Conservation (phyloP, 64 coral and sea anemone species). For the Catalaphyllia jardinei region DNA sequence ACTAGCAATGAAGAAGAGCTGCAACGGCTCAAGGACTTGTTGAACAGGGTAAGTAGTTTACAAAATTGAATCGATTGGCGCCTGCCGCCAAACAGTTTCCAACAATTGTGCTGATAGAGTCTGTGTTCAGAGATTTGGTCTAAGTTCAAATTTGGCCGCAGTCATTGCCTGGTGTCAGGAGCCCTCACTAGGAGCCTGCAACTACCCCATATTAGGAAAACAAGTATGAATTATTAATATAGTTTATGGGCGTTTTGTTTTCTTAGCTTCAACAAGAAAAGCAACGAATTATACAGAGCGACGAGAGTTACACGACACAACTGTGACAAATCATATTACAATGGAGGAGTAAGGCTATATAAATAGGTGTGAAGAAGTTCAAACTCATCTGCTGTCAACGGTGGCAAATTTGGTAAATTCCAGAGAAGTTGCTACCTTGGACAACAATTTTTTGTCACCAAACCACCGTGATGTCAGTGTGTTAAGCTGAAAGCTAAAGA, state of each 20-base stretch:
- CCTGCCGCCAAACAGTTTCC: neutral
- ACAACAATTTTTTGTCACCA: too few species aligned
- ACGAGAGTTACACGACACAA: neutral
- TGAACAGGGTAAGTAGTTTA: neutral
- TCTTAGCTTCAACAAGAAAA: constrained; percentile 34
- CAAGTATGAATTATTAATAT: neutral
- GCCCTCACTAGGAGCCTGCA: too few species aligned
- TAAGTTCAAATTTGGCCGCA: too few species aligned
- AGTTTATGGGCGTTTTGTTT: neutral
- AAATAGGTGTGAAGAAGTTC: neutral
- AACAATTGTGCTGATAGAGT: neutral
- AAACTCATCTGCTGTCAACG: too few species aligned
- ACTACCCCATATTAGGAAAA: too few species aligned
- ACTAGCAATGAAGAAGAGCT: neutral
- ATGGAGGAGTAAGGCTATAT: neutral
- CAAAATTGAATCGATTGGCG: neutral
- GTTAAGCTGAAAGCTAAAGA: too few species aligned
- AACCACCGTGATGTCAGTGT: too few species aligned
- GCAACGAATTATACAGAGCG: neutral
- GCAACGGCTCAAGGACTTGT: neutral
- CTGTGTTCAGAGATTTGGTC: neutral
- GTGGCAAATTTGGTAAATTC: too few species aligned
- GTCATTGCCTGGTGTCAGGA: too few species aligned
- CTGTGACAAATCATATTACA: neutral
- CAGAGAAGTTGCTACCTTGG: too few species aligned